Conservation (phyloP, 1,140 invertebrate species). For the Panagrolaimus sp. region DNA sequence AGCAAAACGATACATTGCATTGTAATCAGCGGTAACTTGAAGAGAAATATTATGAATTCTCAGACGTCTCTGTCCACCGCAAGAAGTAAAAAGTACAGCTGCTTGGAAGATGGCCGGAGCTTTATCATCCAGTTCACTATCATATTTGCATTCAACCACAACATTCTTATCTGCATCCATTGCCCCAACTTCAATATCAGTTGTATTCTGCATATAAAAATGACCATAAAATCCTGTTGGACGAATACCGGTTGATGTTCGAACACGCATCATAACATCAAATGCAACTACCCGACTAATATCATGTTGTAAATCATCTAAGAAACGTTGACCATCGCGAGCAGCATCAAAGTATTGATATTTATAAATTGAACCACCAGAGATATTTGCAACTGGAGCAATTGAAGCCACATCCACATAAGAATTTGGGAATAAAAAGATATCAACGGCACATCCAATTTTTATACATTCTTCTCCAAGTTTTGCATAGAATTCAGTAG, state of each 20-base stretch:
- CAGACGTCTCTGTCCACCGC: constrained; percentile 79
- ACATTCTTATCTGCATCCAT: constrained; percentile 81
- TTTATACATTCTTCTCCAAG: constrained; percentile 84
- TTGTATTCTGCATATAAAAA: constrained; percentile 95
- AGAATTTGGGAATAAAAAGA: constrained; percentile 90
- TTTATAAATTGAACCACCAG: constrained; percentile 87
- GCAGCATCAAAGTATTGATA: constrained; percentile 96
- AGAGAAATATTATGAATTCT: constrained; percentile 87
- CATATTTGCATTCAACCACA: constrained; percentile 92
- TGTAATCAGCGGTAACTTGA: constrained; percentile 80
- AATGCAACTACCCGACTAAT: constrained; percentile 76
- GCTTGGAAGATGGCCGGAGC: constrained; percentile 83
- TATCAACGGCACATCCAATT: constrained; percentile 79
- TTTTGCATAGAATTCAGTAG: constrained; percentile 81
- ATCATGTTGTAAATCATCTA: constrained; percentile 76
- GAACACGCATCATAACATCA: constrained; percentile 84
- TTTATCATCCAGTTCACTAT: constrained; percentile 89
- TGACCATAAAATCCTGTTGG: constrained; percentile 96
- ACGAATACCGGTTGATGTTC: constrained; percentile 84
- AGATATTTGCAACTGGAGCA: constrained; percentile 81
- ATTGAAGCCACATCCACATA: constrained; percentile 90
- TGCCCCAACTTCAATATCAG: constrained; percentile 86
- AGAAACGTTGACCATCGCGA: constrained; percentile 78
- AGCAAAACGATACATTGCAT: constrained; percentile 83
- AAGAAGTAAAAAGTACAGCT: constrained; percentile 87